These are phyloP conservation scores for Unio delphinus DNA, from an alignment of 2,888 invertebrate genomes.

Conservation along the genomic window DNA sequence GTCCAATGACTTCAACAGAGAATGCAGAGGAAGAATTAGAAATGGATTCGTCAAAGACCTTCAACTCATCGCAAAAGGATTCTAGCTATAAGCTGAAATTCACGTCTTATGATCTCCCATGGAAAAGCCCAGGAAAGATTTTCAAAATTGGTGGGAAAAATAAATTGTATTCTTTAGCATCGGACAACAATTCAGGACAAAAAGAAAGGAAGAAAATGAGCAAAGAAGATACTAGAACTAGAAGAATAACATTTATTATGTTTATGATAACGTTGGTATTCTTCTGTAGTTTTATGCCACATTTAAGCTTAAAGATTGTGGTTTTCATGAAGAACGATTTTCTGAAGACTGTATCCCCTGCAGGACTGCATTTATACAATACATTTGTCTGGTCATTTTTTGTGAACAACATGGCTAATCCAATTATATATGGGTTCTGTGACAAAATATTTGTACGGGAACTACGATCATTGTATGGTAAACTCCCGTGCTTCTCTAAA, in stretches of 20 bases:
- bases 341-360: slow-evolving; percentile 17
- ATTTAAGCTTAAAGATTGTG: slow-evolving; percentile 21
- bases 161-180: too few relatives aligned
- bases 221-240: slow-evolving; percentile 23
- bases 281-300: slow-evolving; percentile 32
- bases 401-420: slow-evolving; percentile 36
- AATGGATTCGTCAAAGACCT: too few relatives aligned
- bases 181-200: too few relatives aligned
- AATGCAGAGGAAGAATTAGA: too few relatives aligned
- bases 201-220: slow-evolving; percentile 6
- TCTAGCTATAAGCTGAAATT: too few relatives aligned
- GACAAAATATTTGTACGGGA: slow-evolving; percentile 24
- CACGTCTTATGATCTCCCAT: too few relatives aligned
- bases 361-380: slow-evolving; percentile 21
- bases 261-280: slow-evolving; percentile 31
- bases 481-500: too few relatives aligned
- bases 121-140: too few relatives aligned
- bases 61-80: too few relatives aligned
- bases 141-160: too few relatives aligned
- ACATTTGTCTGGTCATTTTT: slow-evolving; percentile 36
- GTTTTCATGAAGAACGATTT: slow-evolving; percentile 19
- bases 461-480: neutral
- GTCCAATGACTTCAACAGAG: too few relatives aligned
- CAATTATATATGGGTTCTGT: slow-evolving; percentile 36
- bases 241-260: slow-evolving; percentile 30